A percentile compares a stretch with the other conserved stretches of the same genome.
phyloP scores from a whole-genome alignment of 1,140 invertebrate genomes.

The Diachasma alloeum region DNA sequence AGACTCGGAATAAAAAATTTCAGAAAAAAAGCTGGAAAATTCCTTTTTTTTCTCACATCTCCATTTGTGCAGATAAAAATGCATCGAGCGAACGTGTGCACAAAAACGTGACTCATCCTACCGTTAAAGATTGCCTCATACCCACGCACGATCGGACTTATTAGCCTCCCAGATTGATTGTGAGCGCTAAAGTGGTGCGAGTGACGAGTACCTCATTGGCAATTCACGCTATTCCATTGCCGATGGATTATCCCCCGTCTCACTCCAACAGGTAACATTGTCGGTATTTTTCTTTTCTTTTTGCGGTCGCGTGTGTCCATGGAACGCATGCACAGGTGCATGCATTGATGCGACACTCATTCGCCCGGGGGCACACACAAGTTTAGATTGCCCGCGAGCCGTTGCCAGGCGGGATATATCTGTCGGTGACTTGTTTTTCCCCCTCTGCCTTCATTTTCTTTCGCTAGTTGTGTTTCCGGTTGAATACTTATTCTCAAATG shows the following conservation, averaged over 20 bases:
- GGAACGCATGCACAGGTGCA: conserved; percentile 26
- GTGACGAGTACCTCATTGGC: background rate
- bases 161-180: background rate
- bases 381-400: conserved; percentile 13
- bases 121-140: background rate
- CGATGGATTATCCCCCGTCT: background rate
- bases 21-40: background rate
- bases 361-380: conserved; percentile 12
- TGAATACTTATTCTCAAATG: background rate
- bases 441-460: background rate
- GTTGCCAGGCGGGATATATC: conserved; percentile 16
- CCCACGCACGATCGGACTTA: background rate
- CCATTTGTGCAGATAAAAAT: background rate
- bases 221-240: background rate
- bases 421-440: conserved; percentile 12
- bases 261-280: background rate
- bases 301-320: conserved; percentile 22
- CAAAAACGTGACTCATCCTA: background rate
- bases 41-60: background rate
- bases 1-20: no score
- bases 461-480: background rate
- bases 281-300: background rate
- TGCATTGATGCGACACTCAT: conserved; percentile 17
- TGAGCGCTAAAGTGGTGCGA: background rate
- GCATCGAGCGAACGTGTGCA: background rate